Base-by-base conservation (phyloP, 2,113 vertebrate genomes). In the Rhinoptilus africanus region DNA sequence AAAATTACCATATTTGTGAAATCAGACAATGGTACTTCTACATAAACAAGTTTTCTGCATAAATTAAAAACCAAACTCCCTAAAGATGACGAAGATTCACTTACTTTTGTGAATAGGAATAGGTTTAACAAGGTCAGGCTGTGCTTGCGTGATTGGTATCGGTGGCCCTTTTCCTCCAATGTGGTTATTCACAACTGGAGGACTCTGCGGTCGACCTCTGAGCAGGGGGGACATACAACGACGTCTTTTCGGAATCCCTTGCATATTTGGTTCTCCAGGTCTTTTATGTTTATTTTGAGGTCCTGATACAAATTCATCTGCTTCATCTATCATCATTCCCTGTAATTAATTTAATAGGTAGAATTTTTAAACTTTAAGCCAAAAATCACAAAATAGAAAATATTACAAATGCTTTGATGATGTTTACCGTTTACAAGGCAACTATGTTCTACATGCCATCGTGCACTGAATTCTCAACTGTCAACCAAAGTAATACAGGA, bases 311-410 rank as follows among this genome's bases (percentile, higher is more conserved):
- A 99, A 98, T 93, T 99, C 98, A 94, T 98, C 98, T 63, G 98
- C 98, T 98, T 99, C 98, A 92, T 99, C 98, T 96, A 99, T 99
- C 98, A 98, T 98, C 98, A 99, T 98, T 86, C 98, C 98, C 98
- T 98, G 43, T 32, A 96, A 95, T 59, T 64, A 66, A 85, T 50
- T 78, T 24, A 74, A 80, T 1, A 4, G 13, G 23, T 28, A 73
- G 21, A 92, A 72, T n/a, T 48, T n/a, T 87, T 78, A 76, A 93
- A 39, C 14, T 67, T 95, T 35, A 83, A 11, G 9, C 10, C 30
- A 78, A 41, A 41, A 92, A 30, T 3, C 34, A 45, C 2, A 7
- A 7, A 21, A 68, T 32, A 26, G 9, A 77, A 79, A 39, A 64
- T 12, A 50, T 9, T 37, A 89, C 20, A 5, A 82, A 73, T 32